phyloP scores from a whole-genome alignment of 2,113 vertebrate genomes.

The Gnathonemus echidnorhynchus region DNA sequence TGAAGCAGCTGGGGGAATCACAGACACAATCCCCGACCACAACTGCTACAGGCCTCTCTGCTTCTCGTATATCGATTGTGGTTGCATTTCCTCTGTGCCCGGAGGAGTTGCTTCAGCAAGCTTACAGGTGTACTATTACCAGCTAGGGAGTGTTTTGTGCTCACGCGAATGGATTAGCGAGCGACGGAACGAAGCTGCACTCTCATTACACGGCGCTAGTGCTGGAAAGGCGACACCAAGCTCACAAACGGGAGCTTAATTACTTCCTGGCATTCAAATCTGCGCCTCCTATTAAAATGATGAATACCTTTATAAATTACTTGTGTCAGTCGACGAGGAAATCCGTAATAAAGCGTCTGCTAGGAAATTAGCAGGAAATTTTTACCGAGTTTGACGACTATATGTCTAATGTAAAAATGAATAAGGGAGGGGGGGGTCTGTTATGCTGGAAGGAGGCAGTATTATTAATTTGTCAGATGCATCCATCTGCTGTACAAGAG shows the following conservation, averaged over 20 bases:
- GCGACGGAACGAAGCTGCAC: background rate
- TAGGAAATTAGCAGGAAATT: constrained; percentile 41
- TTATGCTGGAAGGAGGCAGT: constrained; percentile 25
- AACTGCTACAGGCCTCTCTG: background rate
- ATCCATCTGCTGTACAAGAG: constrained; percentile 22
- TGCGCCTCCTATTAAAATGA: constrained; percentile 17
- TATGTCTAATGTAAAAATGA: constrained; percentile 36
- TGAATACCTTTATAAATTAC: constrained; percentile 19
- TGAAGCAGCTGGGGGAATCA: background rate
- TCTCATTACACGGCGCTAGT: background rate
- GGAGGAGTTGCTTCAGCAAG: background rate
- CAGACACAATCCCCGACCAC: background rate
- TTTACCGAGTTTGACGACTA: constrained; percentile 39
- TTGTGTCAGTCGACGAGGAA: constrained; percentile 17
- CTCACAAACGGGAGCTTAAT: background rate
- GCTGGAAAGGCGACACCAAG: background rate
- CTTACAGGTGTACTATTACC: background rate
- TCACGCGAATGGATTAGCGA: background rate
- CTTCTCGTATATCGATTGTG: background rate
- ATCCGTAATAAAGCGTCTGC: constrained; percentile 30
- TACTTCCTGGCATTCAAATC: background rate
- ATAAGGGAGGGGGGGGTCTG: constrained; percentile 24
- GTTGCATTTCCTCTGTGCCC: background rate
- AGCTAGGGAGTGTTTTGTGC: background rate
- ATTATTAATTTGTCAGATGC: constrained; percentile 37